Evolutionary conservation across 2,888 invertebrate species (phyloP), one percentile per base, ranked within the genome.

Genomic region (Drosophila austrosaltans): DNA sequence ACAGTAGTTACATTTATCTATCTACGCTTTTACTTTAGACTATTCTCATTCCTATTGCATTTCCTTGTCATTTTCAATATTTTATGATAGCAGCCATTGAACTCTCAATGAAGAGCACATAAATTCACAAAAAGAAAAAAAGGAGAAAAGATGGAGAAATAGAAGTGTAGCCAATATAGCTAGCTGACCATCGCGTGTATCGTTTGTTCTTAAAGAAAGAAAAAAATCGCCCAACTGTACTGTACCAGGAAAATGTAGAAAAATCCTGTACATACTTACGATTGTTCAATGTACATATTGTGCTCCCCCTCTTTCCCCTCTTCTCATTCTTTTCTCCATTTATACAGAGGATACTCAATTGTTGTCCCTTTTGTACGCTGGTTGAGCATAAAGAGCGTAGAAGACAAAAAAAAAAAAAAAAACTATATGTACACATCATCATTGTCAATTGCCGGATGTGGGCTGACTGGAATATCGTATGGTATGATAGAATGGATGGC

Each of bases 51-150:
- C 61, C 62, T 54, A 72, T 65, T 66, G 73, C 54, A 57, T 53
- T 48, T 69, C 54, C 64, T 70, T 86, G 86, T 75, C 87, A 78
- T 83, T 77, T 79, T 76, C 77, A 73, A 81, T 90, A 87, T 79
- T 90, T 90, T 90, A 90, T 90, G 90, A 88, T 83, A 71, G 69
- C 82, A 83, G 75, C 78, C 87, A 89, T 85, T 90, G 91, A 90
- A 91, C 91, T 88, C 82, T 83, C 78, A 69, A 71, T 82, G 76
- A 85, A 75, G 76, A 76, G 79, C 77, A 78, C 90, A 90, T 90
- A 88, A 90, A 90, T 90, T 90, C 72, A 66, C 69, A 62, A 74
- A 86, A 36, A 36, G 8, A 36, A 36, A 10, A 8, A 36, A 36
- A 36, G 10, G 2, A 36, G 8, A 32, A 32, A 32, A 32, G 5